phyloP scores from a whole-genome alignment of 2,888 invertebrate species.

The Cephus nigrinus region DNA sequence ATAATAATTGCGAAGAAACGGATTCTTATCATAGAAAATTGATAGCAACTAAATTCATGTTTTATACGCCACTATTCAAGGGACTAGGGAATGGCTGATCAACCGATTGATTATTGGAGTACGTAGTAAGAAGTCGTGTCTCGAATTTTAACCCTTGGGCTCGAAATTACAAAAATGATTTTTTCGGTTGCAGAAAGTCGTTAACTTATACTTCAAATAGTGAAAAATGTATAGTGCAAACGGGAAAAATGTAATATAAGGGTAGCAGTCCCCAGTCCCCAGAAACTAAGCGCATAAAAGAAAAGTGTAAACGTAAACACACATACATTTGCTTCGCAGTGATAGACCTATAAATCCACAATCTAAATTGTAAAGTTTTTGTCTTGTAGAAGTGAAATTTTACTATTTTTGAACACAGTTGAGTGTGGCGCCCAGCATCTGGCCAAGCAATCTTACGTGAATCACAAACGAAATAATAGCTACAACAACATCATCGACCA shows the following conservation, averaged over 20 bases:
- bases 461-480: too few species aligned
- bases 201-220: too few species aligned
- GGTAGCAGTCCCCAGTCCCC: neutral
- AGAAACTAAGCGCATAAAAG: neutral
- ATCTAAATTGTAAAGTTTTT: conserved; percentile 42
- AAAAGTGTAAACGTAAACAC: conserved; percentile 8
- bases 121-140: too few species aligned
- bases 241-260: too few species aligned
- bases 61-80: neutral
- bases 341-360: conserved; percentile 47
- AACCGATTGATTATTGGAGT: too few species aligned
- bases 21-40: neutral
- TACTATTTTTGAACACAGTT: conserved; percentile 62
- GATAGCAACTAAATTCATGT: neutral
- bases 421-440: conserved; percentile 61
- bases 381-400: conserved; percentile 47
- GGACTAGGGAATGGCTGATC: too few species aligned
- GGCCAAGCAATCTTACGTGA: conserved; percentile 54
- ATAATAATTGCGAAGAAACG: neutral
- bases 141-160: too few species aligned
- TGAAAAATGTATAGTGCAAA: too few species aligned
- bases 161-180: too few species aligned
- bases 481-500: too few species aligned
- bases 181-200: too few species aligned
- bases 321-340: conserved; percentile 50